Base-by-base conservation (phyloP, 2,113 vertebrate species). In the Phrynosoma platyrhinos region DNA sequence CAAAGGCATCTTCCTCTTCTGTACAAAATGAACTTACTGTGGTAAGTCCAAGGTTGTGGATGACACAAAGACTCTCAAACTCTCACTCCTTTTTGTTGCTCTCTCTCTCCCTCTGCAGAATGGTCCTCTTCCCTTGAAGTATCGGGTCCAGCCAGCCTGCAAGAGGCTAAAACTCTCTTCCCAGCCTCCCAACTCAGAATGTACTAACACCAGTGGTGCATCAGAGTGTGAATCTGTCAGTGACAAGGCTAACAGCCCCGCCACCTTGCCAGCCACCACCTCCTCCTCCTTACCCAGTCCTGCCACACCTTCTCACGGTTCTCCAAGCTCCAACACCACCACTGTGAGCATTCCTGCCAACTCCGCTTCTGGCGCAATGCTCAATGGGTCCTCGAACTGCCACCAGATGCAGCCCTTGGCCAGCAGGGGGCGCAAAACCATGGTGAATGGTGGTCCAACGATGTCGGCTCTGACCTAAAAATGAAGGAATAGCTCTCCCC, bases 151-250 rank as follows among this genome's bases (percentile, higher is more conserved):
- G 82, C 98, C 98, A 1, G 95, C 97, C 89, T 95, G 98, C 96
- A 98, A 98, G 94, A 96, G 98, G 52, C 94, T 98, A 88, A 95
- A 96, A 90, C 93, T 97, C 40, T 96, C 96, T 40, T 96, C 96
- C 66, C 96, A 96, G 4, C 94, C 96, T n/a, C 89, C 96, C 36
- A 95, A 97, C 42, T 97, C 98, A 0, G 98, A 98, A 77, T 96
- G 96, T 84, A 96, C 97, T 91, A 98, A 98, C 93, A 98, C 98
- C 83, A 98, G 98, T 69, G 97, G 97, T 10, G 97, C 98, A 0
- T 99, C 98, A 0, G 98, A 99, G 96, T 98, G 98, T 91, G 98
- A 99, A 86, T 98, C 98, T 0, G 96, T 96, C 92, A 98, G 98
- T 76, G 98, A 99, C 96, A 98, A 98, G 93, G 97, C 98, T 52